phyloP scores from a whole-genome alignment of 2,888 invertebrate genomes.

The Drosophila rubida region DNA sequence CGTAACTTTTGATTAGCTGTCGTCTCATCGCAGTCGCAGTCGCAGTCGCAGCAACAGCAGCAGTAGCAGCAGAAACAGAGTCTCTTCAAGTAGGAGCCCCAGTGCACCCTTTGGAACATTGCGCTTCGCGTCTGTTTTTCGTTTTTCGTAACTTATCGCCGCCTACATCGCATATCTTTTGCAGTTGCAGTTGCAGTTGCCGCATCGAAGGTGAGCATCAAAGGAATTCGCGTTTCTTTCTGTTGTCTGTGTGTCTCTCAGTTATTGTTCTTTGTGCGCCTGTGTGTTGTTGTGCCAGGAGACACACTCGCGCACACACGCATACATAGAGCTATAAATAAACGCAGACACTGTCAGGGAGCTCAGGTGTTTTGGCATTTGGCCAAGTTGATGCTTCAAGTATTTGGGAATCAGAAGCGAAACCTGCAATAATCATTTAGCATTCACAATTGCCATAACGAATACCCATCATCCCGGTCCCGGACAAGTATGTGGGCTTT shows the following conservation, averaged over 20 bases:
- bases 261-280: background rate
- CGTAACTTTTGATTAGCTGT: conserved; percentile 78
- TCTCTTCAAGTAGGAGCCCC: conserved; percentile 41
- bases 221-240: conserved; percentile 47
- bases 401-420: background rate
- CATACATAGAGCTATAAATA: conserved; percentile 2
- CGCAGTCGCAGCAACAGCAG: background rate
- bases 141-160: conserved; percentile 73
- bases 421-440: conserved; percentile 22
- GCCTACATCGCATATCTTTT: conserved; percentile 68
- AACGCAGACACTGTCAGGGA: background rate
- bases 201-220: conserved; percentile 54
- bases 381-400: background rate
- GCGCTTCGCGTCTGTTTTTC: conserved; percentile 36
- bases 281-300: conserved; percentile 18
- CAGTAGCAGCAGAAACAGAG: background rate
- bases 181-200: conserved; percentile 28
- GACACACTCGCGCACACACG: background rate
- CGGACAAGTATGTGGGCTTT: conserved; percentile 49
- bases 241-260: conserved; percentile 31
- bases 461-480: conserved; percentile 40
- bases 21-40: conserved; percentile 42
- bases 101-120: conserved; percentile 60
- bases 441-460: conserved; percentile 36
- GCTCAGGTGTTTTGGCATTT: conserved; percentile 24